Percentiles rank a stretch among this genome's conserved stretches.
These are phyloP conservation scores for Zoanthus sansibaricus DNA, from an alignment of 92 coral and sea anemone genomes.

Conservation along the genomic window DNA sequence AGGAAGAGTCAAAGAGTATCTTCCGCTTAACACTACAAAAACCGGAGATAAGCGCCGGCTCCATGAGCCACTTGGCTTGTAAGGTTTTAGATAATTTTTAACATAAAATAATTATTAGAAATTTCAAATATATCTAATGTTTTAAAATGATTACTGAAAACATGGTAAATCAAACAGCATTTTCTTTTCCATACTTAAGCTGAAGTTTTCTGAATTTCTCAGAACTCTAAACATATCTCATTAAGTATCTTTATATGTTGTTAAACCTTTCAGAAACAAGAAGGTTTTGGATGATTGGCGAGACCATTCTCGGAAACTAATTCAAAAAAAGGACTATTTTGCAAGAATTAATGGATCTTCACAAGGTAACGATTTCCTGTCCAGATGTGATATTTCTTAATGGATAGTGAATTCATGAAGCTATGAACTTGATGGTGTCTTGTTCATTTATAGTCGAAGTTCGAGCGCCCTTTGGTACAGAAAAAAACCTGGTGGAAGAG, in stretches of 20 bases:
- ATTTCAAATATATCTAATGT: no score
- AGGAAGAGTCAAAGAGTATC: no score
- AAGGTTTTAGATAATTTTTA: no score
- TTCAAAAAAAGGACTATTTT: constrained; percentile 85
- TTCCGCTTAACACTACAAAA: no score
- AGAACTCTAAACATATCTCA: no score
- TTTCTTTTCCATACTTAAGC: no score
- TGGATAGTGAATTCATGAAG: not conserved
- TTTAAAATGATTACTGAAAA: no score
- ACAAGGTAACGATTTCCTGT: constrained; percentile 56
- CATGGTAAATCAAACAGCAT: no score
- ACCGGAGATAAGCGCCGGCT: no score
- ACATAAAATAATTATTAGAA: no score
- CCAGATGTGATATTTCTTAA: not conserved
- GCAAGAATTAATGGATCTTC: constrained; percentile 72
- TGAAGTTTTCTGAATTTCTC: no score
- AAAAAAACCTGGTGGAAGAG: constrained; percentile 72
- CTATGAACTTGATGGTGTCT: not conserved
- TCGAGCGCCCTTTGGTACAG: constrained; percentile 96
- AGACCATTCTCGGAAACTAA: constrained; percentile 74
- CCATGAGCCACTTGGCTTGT: no score
- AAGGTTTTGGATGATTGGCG: constrained; percentile 92
- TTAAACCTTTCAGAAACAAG: constrained; percentile 73
- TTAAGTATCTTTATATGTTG: not conserved
- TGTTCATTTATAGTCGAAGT: constrained; percentile 66